Base-by-base conservation (phyloP, 2,797 vertebrate genomes). In the Tapera naevia region DNA sequence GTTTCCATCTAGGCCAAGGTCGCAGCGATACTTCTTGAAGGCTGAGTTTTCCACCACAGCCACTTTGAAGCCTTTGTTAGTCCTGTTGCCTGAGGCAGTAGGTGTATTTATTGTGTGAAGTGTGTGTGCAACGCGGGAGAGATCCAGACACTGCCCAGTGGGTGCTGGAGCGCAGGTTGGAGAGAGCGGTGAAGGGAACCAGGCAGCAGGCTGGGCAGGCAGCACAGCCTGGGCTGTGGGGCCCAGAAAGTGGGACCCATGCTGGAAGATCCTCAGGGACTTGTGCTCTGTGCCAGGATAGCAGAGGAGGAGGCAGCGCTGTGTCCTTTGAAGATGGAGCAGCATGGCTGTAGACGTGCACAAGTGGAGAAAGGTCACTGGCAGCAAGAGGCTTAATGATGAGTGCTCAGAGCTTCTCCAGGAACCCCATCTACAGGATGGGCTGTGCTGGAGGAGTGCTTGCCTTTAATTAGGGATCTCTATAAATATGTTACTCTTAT, bases 401-500 rank as follows among this genome's bases (percentile, higher is more conserved):
- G 76, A 87, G 65, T 15, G 32, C 30, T 88, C 35, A 57, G 23
- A 94, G 60, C 37, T 87, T 87, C 79, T 91, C 69, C 74, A 64
- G 80, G 66, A 89, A 65, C 37, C 8, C 1, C 5, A 70, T 57
- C 64, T 91, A 64, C 35, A 88, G 51, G 80, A 69, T 65, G 93
- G 43, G 24, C 57, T 93, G 81, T 89, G 27, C 41, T 82, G 62
- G 28, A 87, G 64, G 89, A 85, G 27, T 70, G 35, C 48, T 67
- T 94, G 91, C 56, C 73, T 91, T 95, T 93, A 94, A 78, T 95
- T 91, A 41, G 64, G 16, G 65, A 62, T 75, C 46, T 2, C 1
- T 53, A 83, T 93, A 86, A 91, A 91, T 93, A 91, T 88, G 96
- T 92, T 57, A 72, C 92, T 76, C 23, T 11, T 11, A 17, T 25